phyloP scores from a whole-genome alignment of 2,113 vertebrate genomes.

The Pterophyllum scalare region DNA sequence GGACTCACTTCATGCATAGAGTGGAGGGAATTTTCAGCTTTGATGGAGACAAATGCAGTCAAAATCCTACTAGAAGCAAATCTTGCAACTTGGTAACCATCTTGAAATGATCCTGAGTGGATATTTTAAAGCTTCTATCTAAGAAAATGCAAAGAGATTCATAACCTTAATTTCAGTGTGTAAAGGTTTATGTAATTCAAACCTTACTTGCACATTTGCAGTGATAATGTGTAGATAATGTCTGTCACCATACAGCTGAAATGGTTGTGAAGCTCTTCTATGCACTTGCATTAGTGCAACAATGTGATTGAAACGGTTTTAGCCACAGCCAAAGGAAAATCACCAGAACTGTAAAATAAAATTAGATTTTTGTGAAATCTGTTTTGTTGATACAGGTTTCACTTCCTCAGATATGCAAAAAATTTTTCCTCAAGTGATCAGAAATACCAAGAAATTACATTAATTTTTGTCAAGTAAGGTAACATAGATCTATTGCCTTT shows the following conservation, averaged over 20 bases:
- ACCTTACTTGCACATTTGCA: no score
- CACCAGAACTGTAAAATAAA: not conserved
- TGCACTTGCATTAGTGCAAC: not conserved
- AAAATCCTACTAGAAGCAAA: not conserved
- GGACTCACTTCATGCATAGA: not conserved
- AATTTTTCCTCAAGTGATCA: no score
- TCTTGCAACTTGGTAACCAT: not conserved
- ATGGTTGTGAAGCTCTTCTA: not conserved
- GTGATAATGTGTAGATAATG: not conserved
- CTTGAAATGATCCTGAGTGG: not conserved
- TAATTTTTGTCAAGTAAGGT: not conserved
- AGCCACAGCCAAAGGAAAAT: not conserved
- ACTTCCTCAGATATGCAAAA: not conserved
- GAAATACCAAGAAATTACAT: not conserved
- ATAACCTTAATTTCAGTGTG: not conserved
- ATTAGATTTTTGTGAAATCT: not conserved
- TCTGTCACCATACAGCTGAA: not conserved
- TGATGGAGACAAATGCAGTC: not conserved
- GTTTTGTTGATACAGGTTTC: not conserved
- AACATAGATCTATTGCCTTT: not conserved
- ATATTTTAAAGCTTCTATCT: not conserved
- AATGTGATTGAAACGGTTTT: not conserved
- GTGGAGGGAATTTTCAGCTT: not conserved
- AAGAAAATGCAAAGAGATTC: not conserved
- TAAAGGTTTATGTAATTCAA: no score